These are phyloP conservation scores for Girardinichthys multiradiatus DNA, from an alignment of 2,113 vertebrate genomes.

Conservation along the genomic window DNA sequence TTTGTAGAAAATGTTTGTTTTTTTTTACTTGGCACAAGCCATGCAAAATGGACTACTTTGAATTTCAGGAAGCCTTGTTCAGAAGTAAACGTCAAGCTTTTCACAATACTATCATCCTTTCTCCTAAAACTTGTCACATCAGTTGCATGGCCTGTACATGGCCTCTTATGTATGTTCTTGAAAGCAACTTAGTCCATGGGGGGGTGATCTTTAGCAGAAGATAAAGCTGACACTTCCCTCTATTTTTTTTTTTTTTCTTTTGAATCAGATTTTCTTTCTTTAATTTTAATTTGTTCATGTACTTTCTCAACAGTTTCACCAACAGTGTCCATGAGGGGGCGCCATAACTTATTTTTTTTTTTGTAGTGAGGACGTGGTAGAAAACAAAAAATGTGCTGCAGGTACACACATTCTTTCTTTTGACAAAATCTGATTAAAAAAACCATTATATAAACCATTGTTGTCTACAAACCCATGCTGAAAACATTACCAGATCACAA, in stretches of 20 bases:
- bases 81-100: not conserved
- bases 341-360: slow-evolving; percentile 30
- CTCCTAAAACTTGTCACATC: slow-evolving; percentile 29
- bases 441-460: too few relatives aligned
- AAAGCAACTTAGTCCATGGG: slow-evolving; percentile 35
- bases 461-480: not conserved
- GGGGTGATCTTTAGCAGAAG: slow-evolving; percentile 13
- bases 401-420: not conserved
- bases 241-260: slow-evolving; percentile 33
- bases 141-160: slow-evolving; percentile 44
- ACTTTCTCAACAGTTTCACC: slow-evolving; percentile 15
- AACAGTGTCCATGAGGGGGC: slow-evolving; percentile 56
- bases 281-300: not conserved
- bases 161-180: slow-evolving; percentile 56
- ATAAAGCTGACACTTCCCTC: slow-evolving; percentile 32
- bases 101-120: not conserved
- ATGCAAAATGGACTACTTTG: slow-evolving; percentile 34
- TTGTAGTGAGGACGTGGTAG: not conserved
- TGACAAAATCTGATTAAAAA: not conserved
- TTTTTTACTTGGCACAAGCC: slow-evolving; percentile 28
- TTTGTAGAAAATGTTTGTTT: slow-evolving; percentile 42
- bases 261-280: slow-evolving; percentile 8
- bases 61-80: not conserved
- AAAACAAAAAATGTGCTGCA: not conserved
- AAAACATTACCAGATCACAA: not conserved